A percentile compares a stretch with the other conserved stretches of the same genome.
phyloP scores from a whole-genome alignment of 1,140 invertebrate genomes.

The Ostrea edulis region DNA sequence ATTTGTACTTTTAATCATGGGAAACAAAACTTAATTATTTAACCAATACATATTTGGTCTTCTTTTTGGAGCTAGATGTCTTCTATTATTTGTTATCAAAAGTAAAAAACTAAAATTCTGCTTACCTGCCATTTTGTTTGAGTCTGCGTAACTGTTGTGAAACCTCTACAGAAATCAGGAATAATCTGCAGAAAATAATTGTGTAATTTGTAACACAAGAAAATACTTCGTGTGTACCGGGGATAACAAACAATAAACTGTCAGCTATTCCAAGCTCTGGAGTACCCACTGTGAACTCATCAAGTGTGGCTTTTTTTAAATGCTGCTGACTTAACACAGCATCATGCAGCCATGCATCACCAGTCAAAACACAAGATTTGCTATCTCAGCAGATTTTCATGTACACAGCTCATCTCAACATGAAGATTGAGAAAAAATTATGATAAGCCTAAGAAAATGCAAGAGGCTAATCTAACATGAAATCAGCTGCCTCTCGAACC shows the following conservation, averaged over 20 bases:
- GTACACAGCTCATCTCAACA: background rate
- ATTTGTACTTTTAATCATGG: no score
- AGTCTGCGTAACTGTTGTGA: background rate
- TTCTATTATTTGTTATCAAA: background rate
- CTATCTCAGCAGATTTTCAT: background rate
- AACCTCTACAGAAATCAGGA: background rate
- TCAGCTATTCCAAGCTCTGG: background rate
- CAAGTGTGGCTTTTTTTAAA: no score
- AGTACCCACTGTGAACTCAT: no score
- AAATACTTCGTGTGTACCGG: background rate
- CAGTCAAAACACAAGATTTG: background rate
- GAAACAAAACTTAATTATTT: background rate
- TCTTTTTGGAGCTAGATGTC: background rate
- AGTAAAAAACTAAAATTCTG: background rate
- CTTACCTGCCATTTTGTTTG: slow-evolving; percentile 20
- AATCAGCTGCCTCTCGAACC: background rate
- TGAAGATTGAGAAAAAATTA: background rate
- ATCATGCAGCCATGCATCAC: background rate
- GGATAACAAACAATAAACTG: background rate
- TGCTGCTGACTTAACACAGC: background rate
- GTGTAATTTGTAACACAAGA: slow-evolving; percentile 22
- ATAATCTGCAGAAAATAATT: slow-evolving; percentile 10
- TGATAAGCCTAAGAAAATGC: no score
- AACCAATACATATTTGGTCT: background rate
- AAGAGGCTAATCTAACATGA: background rate